Evolutionary conservation across 2,797 vertebrate species (phyloP), one percentile per base, ranked within the genome.

Genomic region (Pangasius larnaudii): DNA sequence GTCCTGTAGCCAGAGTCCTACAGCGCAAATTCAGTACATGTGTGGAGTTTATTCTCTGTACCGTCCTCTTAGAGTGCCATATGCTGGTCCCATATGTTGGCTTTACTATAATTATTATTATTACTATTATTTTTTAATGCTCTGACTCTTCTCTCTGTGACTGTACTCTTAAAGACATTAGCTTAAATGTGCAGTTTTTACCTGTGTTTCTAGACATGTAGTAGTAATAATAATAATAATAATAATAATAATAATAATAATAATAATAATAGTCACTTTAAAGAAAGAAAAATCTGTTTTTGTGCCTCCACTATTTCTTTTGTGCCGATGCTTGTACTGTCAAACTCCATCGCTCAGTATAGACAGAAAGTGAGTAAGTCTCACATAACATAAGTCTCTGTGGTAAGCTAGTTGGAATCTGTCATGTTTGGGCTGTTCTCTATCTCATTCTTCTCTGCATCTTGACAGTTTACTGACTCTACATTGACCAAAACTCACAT

Each of bases 51-150:
- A 81, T 27, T 81, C 14, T 59, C 56, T 22, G 4, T 36, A 59
- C 33, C 5, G 14, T 27, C 6, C 36, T 27, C 36, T 18, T 63
- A 63, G 10, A 63, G 78, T 59, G 39, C 36, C 36, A 61, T 27
- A 63, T 82, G 36, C 19, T 81, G 33, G 9, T 39, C 58, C 58
- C 58, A 82, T 63, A 63, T 82, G 58, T 63, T 79, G 51, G 18
- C 53, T 59, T 46, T 83, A 14, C 39, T 24, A 27, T 3, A 42
- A 46, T 24, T 49, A 13, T 74, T 42, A 30, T 65, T 51, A 9
- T 46, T 46, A 46, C 46, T 46, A 46, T 9, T 9, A 46, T 36
- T 36, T 82, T 27, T 46, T 30, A 18, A 49, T 46, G 8, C 46
- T 8, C n/a, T 42, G 13, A 16, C 78, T 63, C 63, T 63, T 78